A percentile compares a stretch with the other conserved stretches of the same genome.
These are phyloP conservation scores for Rhorus exstirpatorius DNA, from an alignment of 2,888 invertebrate genomes.

Conservation along the genomic window DNA sequence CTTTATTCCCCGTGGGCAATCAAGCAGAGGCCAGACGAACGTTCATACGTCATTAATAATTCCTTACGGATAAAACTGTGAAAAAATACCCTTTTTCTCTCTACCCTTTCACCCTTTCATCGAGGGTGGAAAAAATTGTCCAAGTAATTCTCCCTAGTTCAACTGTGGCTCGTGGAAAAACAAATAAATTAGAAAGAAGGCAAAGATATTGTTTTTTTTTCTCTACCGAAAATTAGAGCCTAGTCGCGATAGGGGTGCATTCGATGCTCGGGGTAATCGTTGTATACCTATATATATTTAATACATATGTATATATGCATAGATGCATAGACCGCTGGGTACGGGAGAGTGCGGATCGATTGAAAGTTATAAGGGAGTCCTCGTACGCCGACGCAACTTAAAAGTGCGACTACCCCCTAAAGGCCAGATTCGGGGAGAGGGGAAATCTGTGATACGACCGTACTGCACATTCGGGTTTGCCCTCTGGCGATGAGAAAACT, in stretches of 20 bases:
- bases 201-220: conserved; percentile 30
- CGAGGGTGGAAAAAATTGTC: conserved; percentile 25
- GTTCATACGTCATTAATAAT: conserved; percentile 47
- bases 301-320: conserved; percentile 8
- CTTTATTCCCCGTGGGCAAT: conserved; percentile 22
- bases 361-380: conserved; percentile 69
- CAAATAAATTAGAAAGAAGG: conserved; percentile 23
- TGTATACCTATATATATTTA: conserved; percentile 13
- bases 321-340: conserved; percentile 51
- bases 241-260: conserved; percentile 52
- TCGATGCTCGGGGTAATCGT: conserved; percentile 35
- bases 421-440: conserved; percentile 15
- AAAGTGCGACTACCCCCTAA: conserved; percentile 68
- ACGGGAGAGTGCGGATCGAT: conserved; percentile 67
- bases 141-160: conserved; percentile 3
- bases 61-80: conserved; percentile 43
- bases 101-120: conserved; percentile 6
- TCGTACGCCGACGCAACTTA: conserved; percentile 72
- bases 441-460: conserved; percentile 58
- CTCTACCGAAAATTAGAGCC: conserved; percentile 47
- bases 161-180: conserved; percentile 16
- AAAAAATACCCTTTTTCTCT: conserved; percentile 38
- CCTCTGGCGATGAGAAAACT: conserved; percentile 42
- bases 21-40: conserved; percentile 44
- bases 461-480: conserved; percentile 62